Conservation (phyloP, 92 coral and sea anemone genomes). For the Ricordea florida region DNA sequence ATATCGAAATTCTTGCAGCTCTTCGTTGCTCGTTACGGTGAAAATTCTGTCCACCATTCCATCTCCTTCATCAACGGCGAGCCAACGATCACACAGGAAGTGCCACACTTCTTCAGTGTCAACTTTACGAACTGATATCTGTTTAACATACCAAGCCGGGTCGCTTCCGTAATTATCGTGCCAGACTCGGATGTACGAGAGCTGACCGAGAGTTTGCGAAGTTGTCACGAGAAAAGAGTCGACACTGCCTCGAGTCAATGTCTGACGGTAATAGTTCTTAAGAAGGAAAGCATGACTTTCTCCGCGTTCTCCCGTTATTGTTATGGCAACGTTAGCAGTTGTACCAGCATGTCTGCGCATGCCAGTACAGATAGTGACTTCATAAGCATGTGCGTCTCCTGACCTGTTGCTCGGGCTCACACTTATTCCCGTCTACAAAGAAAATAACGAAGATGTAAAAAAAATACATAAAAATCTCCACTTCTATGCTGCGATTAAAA, state of each 20-base stretch:
- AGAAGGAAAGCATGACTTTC: slow-evolving; percentile 84
- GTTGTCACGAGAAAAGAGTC: slow-evolving; percentile 84
- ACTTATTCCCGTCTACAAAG: slow-evolving; percentile 70
- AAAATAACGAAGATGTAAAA: too few relatives aligned
- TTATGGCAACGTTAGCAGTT: slow-evolving; percentile 89
- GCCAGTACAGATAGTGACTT: slow-evolving; percentile 80
- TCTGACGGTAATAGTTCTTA: slow-evolving; percentile 30
- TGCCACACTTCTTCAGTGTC: slow-evolving; percentile 63
- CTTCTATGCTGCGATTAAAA: not conserved
- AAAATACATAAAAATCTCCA: not conserved
- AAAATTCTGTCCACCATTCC: slow-evolving; percentile 82
- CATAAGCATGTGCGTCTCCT: slow-evolving; percentile 69
- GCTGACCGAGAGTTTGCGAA: slow-evolving; percentile 75
- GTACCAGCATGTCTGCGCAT: slow-evolving; percentile 94
- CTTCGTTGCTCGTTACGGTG: slow-evolving; percentile 73
- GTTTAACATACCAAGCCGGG: slow-evolving; percentile 93
- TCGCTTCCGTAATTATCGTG: slow-evolving; percentile 91
- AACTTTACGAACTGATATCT: slow-evolving; percentile 71
- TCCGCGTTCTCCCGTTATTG: slow-evolving; percentile 78
- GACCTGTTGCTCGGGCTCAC: slow-evolving; percentile 86
- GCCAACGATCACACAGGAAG: slow-evolving; percentile 93
- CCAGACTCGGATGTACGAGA: slow-evolving; percentile 88
- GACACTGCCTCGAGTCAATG: slow-evolving; percentile 70
- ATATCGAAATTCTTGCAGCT: slow-evolving; percentile 75
- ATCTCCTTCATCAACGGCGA: slow-evolving; percentile 96